These are phyloP conservation scores for Cephus pulcher DNA, from an alignment of 2,888 invertebrate genomes.

Conservation along the genomic window DNA sequence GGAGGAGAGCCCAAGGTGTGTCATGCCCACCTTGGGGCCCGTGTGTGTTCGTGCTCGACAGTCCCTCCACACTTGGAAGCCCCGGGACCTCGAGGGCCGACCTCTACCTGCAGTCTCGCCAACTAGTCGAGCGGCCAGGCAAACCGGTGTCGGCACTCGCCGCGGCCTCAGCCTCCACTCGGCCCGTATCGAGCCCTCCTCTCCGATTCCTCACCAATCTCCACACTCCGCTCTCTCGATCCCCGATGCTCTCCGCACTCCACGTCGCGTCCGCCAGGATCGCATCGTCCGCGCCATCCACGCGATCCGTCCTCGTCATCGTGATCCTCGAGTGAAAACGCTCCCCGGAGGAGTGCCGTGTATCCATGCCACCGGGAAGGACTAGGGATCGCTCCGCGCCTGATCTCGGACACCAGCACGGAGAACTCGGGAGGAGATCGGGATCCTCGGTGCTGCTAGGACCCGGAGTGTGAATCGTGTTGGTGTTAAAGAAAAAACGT, in stretches of 20 bases:
- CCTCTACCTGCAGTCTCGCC: slow-evolving; percentile 54
- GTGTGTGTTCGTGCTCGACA: neutral
- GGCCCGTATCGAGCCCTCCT: slow-evolving; percentile 27
- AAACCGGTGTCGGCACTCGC: slow-evolving; percentile 37
- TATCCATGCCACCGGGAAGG: neutral
- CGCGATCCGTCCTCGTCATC: slow-evolving; percentile 19
- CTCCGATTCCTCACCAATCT: slow-evolving; percentile 24
- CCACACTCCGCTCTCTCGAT: slow-evolving; percentile 34
- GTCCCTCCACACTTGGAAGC: neutral
- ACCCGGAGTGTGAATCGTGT: neutral
- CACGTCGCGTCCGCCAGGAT: neutral
- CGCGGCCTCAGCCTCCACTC: slow-evolving; percentile 24
- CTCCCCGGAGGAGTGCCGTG: neutral
- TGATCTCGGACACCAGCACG: neutral
- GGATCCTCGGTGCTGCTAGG: neutral
- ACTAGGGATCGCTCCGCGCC: neutral
- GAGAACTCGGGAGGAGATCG: neutral
- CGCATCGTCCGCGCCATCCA: slow-evolving; percentile 13
- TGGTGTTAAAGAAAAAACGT: neutral
- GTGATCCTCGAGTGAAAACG: slow-evolving; percentile 7
- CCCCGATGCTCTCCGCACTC: slow-evolving; percentile 12
- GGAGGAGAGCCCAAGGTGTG: neutral
- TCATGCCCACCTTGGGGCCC: slow-evolving; percentile 2
- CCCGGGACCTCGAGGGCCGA: slow-evolving; percentile 40
- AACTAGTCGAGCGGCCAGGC: slow-evolving; percentile 41